A percentile compares a stretch with the other conserved stretches of the same genome.
These are phyloP conservation scores for Drosophila seclusa DNA, from an alignment of 2,888 invertebrate genomes.

Conservation along the genomic window DNA sequence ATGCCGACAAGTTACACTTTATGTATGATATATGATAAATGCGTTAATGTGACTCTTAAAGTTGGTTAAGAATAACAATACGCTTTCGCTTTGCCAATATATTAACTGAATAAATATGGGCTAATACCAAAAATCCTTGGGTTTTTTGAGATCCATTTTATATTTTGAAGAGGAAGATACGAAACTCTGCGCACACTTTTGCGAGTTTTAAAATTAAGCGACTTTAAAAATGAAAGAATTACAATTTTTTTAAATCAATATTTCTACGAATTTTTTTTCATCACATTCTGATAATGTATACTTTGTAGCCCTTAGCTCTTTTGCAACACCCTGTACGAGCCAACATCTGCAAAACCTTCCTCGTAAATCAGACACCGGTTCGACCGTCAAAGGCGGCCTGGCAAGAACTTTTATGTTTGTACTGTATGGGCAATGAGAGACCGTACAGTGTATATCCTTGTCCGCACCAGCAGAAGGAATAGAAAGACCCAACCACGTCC, in stretches of 20 bases:
- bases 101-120: neutral
- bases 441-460: neutral
- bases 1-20: slow-evolving; percentile 32
- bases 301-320: no score
- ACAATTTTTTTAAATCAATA: neutral
- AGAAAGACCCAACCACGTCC: neutral
- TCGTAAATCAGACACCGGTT: slow-evolving; percentile 32
- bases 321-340: slow-evolving; percentile 32
- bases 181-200: neutral
- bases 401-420: neutral
- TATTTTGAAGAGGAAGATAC: neutral
- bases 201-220: neutral
- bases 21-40: neutral
- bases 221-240: neutral
- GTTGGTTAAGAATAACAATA: neutral
- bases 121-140: no score
- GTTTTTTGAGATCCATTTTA: neutral
- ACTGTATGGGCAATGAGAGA: neutral
- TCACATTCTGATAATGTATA: neutral
- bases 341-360: slow-evolving; percentile 6
- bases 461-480: neutral
- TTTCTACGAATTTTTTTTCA: neutral
- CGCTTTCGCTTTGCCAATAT: neutral
- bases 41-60: neutral
- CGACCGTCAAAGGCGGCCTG: slow-evolving; percentile 7